phyloP scores from a whole-genome alignment of 2,797 vertebrate genomes.

The Crocidura indochinensis region DNA sequence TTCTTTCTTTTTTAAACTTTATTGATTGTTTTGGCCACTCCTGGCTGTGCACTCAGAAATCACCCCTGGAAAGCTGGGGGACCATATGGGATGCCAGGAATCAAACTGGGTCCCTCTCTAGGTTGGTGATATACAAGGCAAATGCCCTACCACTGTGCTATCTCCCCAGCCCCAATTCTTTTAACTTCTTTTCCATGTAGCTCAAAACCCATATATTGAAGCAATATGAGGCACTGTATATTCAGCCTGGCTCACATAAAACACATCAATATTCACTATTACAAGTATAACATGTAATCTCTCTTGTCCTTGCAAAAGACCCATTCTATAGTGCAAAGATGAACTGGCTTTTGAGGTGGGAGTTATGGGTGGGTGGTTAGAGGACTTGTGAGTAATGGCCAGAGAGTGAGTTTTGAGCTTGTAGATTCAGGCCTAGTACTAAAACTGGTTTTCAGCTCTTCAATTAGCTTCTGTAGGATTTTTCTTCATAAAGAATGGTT shows the following conservation, averaged over 20 bases:
- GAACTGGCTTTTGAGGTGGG: not conserved
- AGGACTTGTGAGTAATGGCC: not conserved
- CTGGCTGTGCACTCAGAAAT: no score
- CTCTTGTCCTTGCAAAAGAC: not conserved
- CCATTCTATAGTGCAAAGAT: not conserved
- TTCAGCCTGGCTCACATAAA: conserved; percentile 28
- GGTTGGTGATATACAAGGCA: no score
- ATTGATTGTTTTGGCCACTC: no score
- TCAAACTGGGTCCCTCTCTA: no score
- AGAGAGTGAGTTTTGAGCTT: not conserved
- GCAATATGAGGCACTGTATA: not conserved
- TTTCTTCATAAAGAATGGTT: conserved; percentile 32
- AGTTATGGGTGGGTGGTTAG: not conserved
- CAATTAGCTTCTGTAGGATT: not conserved
- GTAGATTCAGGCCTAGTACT: conserved; percentile 5
- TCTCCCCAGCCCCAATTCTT: no score
- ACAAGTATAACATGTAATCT: not conserved
- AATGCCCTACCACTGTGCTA: no score
- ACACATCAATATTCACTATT: not conserved
- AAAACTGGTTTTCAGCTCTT: conserved; percentile 15
- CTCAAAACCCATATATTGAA: not conserved
- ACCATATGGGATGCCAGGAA: no score
- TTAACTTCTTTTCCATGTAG: no score
- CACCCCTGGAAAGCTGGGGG: no score
- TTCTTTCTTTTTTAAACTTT: no score